Evolutionary conservation across 2,888 invertebrate species (phyloP), one percentile per base, ranked within the genome.

Genomic region (Amiota mariae): DNA sequence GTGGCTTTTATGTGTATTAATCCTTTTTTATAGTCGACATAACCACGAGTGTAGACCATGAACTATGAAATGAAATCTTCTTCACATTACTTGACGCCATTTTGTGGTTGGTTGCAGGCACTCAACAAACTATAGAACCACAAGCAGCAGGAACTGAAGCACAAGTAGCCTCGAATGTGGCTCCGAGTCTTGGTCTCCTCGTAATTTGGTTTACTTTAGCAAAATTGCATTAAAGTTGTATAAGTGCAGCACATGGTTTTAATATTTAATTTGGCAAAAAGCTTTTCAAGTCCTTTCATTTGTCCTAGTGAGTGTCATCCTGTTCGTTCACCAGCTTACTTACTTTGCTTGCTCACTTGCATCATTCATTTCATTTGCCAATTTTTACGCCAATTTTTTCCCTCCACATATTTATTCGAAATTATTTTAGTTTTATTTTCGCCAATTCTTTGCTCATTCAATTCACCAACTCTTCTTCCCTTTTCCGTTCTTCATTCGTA

Each of bases 151-250:
- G 6, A 36, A 6, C 8, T 6, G 36, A 6, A 36, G 36, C 36
- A 36, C 1, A 24, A 24, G 24, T 24, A 24, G 24, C 24, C 24
- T 24, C 63, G 24, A 13, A 12, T 15, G 46, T 67, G 51, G n/a
- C 51, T 12, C 51, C 54, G 54, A 75, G 61, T 70, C 48, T 74
- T 24, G 78, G 71, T 66, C 75, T 36, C 36, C 73, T 72, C 59
- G 74, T 74, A 72, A 76, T 72, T 74, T 77, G 84, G 82, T 82
- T 84, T 81, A 79, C 84, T 87, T 85, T 76, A 77, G 74, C 73
- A 78, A 84, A 85, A 85, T 85, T 87, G 87, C 86, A 87, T 85
- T 85, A 85, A 85, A 85, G 79, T 86, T 85, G 85, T 80, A 86
- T 85, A 87, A 85, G 84, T 86, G 87, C 36, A 36, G 36, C 87